Evolutionary conservation across 2,113 vertebrate species (phyloP), one percentile per base, ranked within the genome.

Genomic region (Dendrocopos noguchii): DNA sequence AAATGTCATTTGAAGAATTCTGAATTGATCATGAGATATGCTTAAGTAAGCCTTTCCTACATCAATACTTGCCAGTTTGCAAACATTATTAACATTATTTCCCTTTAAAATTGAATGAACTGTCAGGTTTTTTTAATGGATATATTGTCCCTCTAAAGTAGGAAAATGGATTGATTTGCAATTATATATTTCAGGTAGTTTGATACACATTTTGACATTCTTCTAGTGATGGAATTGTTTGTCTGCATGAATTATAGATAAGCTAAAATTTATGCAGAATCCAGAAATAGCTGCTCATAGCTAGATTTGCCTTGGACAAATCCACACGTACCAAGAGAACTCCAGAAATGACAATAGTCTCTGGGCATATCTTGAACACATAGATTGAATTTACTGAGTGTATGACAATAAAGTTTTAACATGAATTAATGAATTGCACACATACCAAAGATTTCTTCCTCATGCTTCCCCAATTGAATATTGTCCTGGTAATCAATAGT

Each of bases 81-180:
- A 94, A 78, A 93, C 20, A 60, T 84, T 25, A 76, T 70, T 86
- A 76, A 70, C 36, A 28, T 91, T 74, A 47, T 92, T 91, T 89
- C 33, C 42, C 46, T 87, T 87, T 77, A 78, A 67, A 80, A 74
- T n/a, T 83, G 84, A 95, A 84, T 0, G 4, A 89, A 19, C 50
- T 92, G 50, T 80, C 95, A 67, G 59, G 39, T 39, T 44, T 92
- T 82, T 94, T 80, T 47, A 91, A 83, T 89, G 71, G 76, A 42
- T 94, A 55, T 87, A 46, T 68, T 96, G 47, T 56, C 55, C 65
- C n/a, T 64, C 53, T 81, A 34, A 82, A 88, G 53, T n/a, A 90
- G 34, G 53, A 90, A 67, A 75, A 81, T 20, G 47, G 34, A 55
- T 84, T 90, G 84, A 91, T 64, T 73, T 91, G 47, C 52, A 80